Evolutionary conservation across 2,888 invertebrate species (phyloP).

Genomic region (Helleia helle): DNA sequence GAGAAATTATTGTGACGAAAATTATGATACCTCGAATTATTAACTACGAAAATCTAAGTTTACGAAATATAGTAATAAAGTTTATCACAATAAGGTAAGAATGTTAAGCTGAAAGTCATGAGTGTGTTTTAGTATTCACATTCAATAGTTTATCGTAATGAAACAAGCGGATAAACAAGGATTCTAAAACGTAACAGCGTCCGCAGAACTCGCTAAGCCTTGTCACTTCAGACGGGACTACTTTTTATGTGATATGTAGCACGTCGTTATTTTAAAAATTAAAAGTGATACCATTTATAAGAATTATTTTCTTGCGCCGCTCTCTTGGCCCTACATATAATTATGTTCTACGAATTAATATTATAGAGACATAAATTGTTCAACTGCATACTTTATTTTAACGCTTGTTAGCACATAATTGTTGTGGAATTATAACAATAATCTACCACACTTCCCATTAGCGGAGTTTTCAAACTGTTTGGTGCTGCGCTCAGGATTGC

Average conservation of each 20-base stretch:
- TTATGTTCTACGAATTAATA: conserved; percentile 8
- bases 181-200: neutral
- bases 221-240: conserved; percentile 11
- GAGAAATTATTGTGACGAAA: no score
- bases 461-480: neutral
- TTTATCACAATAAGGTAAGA: no score
- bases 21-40: no score
- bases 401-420: conserved; percentile 11
- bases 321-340: conserved; percentile 11
- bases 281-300: conserved; percentile 21
- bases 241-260: conserved; percentile 17
- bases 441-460: no score
- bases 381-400: neutral
- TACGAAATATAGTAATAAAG: no score
- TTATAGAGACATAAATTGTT: conserved; percentile 1
- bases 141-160: no score
- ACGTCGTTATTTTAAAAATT: conserved; percentile 20
- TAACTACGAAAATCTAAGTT: no score
- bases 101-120: no score
- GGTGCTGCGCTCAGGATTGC: conserved; percentile 21
- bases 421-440: conserved; percentile 4
- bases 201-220: neutral
- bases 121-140: no score
- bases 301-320: conserved; percentile 16
- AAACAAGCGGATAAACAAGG: no score